Evolutionary conservation across 2,888 invertebrate species (phyloP).

Genomic region (Ferrisia virgata): DNA sequence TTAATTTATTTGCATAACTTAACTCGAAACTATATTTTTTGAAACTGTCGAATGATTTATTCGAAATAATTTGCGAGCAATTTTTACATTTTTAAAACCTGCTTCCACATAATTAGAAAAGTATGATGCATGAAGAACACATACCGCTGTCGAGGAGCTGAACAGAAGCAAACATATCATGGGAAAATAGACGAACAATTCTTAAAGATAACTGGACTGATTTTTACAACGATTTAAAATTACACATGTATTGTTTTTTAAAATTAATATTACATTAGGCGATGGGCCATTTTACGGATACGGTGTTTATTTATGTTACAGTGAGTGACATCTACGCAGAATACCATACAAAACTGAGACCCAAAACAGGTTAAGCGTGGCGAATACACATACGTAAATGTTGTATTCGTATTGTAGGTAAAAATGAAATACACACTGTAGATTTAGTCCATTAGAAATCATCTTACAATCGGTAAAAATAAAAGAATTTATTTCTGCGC

Average conservation of each 20-base stretch:
- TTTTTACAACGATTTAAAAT: background rate
- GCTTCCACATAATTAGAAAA: background rate
- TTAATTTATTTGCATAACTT: background rate
- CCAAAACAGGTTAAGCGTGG: no score
- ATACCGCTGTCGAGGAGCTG: background rate
- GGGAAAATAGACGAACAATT: background rate
- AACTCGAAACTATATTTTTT: no score
- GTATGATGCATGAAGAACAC: background rate
- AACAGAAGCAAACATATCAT: background rate
- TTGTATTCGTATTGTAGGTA: no score
- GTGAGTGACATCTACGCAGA: background rate
- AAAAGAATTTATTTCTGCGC: no score
- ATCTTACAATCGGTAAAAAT: no score
- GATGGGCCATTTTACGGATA: background rate
- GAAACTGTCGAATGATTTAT: background rate
- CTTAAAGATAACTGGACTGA: background rate
- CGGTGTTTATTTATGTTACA: background rate
- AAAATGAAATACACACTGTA: no score
- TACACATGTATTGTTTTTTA: background rate
- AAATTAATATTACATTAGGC: background rate
- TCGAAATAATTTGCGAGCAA: background rate
- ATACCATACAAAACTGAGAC: background rate
- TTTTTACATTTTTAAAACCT: background rate
- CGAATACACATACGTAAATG: no score
- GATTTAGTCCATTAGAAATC: no score